Conservation (phyloP, 1,140 invertebrate species). For the Drosophila littoralis region DNA sequence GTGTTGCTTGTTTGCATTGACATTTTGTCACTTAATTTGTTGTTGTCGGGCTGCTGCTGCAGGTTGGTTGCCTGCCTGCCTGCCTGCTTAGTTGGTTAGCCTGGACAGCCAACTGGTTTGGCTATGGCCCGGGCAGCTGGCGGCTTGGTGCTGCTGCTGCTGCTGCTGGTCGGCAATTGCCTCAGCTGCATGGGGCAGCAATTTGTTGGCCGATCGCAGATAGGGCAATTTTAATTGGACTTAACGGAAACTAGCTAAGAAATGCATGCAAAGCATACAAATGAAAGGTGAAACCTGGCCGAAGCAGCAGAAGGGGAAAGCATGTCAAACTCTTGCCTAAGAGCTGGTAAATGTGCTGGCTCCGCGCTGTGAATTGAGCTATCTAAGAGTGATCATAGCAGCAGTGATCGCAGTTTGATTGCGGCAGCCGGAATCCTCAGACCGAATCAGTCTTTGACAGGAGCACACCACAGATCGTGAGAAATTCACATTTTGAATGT, state of each 20-base stretch:
- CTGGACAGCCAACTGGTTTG: slow-evolving; percentile 44
- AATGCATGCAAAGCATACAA: slow-evolving; percentile 58
- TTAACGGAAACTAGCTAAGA: slow-evolving; percentile 69
- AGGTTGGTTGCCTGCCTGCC: slow-evolving; percentile 23
- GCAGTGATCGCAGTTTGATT: slow-evolving; percentile 62
- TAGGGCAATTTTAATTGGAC: slow-evolving; percentile 76
- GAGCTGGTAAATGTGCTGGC: slow-evolving; percentile 25
- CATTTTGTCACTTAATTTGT: slow-evolving; percentile 83
- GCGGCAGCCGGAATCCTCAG: slow-evolving; percentile 53
- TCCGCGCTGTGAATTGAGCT: slow-evolving; percentile 46
- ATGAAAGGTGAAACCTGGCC: slow-evolving; percentile 27
- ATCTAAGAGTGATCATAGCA: slow-evolving; percentile 47
- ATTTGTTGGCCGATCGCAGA: slow-evolving; percentile 66
- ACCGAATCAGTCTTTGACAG: slow-evolving; percentile 61
- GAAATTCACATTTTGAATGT: slow-evolving; percentile 39
- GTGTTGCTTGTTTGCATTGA: slow-evolving; percentile 65
- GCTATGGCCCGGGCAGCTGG: slow-evolving; percentile 24
- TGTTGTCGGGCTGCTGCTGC: slow-evolving; percentile 55
- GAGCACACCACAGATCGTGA: slow-evolving; percentile 59
- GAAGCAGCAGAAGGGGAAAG: background rate
- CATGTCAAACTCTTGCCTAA: slow-evolving; percentile 33
- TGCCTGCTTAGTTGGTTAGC: slow-evolving; percentile 23
- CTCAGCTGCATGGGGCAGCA: slow-evolving; percentile 28
- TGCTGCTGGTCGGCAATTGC: slow-evolving; percentile 47
- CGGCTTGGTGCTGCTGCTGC: slow-evolving; percentile 4